These are phyloP conservation scores for Epirrhoe alternata DNA, from an alignment of 2,888 invertebrate genomes.

Conservation along the genomic window DNA sequence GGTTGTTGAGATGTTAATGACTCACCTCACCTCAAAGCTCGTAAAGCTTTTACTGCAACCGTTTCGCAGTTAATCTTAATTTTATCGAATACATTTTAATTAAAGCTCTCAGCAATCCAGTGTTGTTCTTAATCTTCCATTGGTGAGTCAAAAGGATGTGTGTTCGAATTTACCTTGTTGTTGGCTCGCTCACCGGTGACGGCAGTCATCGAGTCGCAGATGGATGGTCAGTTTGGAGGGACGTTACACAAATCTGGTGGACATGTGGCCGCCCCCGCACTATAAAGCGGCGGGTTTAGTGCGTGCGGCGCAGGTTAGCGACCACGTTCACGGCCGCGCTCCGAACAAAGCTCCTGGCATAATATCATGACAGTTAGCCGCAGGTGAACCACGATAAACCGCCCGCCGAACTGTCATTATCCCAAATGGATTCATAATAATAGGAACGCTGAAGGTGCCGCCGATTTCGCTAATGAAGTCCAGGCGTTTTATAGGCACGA, in stretches of 20 bases:
- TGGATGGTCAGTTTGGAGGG: slow-evolving; percentile 59
- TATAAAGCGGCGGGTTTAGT: slow-evolving; percentile 74
- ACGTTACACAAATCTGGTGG: slow-evolving; percentile 69
- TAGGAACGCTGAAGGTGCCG: slow-evolving; percentile 59
- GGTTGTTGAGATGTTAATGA: slow-evolving; percentile 5
- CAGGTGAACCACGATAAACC: slow-evolving; percentile 79
- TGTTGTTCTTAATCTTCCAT: slow-evolving; percentile 36
- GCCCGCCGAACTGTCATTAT: slow-evolving; percentile 71
- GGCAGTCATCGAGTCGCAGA: slow-evolving; percentile 59
- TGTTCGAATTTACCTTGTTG: slow-evolving; percentile 44
- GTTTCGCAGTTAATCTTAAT: slow-evolving; percentile 21
- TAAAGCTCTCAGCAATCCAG: slow-evolving; percentile 36
- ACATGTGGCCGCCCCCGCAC: slow-evolving; percentile 71
- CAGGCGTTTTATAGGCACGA: slow-evolving; percentile 66
- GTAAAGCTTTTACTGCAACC: slow-evolving; percentile 27
- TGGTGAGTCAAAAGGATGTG: slow-evolving; percentile 46
- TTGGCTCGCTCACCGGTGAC: slow-evolving; percentile 46
- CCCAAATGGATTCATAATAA: slow-evolving; percentile 63
- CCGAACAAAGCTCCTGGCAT: slow-evolving; percentile 65
- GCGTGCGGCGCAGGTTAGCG: slow-evolving; percentile 68
- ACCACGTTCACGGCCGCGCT: slow-evolving; percentile 75
- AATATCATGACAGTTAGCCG: slow-evolving; percentile 65
- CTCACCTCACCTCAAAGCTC: slow-evolving; percentile 1
- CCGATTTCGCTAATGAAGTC: slow-evolving; percentile 60
- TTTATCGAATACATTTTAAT: slow-evolving; percentile 31